phyloP scores from a whole-genome alignment of 2,888 invertebrate genomes.

The Hyalella azteca region DNA sequence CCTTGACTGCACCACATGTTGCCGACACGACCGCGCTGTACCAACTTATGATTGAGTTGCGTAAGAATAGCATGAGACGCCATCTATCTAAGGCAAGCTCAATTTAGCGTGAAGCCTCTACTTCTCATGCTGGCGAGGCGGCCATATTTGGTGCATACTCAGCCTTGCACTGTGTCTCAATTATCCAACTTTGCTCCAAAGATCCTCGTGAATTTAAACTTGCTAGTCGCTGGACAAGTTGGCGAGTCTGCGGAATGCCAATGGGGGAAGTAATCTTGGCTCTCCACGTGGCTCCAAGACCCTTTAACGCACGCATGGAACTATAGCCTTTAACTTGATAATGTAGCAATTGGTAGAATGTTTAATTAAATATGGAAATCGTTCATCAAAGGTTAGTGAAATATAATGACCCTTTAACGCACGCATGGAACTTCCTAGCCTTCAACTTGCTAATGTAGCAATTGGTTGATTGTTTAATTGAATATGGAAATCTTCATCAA shows the following conservation, averaged over 20 bases:
- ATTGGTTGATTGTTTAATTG: no score
- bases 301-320: no score
- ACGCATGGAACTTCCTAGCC: no score
- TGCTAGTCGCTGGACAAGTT: background rate
- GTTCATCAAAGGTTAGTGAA: no score
- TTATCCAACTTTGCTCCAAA: slow-evolving; percentile 34
- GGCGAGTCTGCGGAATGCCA: slow-evolving; percentile 15
- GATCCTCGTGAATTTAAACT: slow-evolving; percentile 24
- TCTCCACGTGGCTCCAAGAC: background rate
- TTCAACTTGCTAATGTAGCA: no score
- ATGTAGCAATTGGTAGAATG: no score
- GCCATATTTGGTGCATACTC: slow-evolving; percentile 21
- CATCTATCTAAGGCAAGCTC: background rate
- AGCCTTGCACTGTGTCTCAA: slow-evolving; percentile 22
- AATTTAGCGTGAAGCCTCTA: slow-evolving; percentile 27
- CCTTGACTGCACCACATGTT: no score
- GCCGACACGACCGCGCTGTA: no score
- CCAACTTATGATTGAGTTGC: slow-evolving; percentile 24
- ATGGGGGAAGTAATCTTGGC: background rate
- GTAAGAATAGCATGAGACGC: background rate
- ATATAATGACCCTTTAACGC: no score
- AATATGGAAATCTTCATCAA: no score
- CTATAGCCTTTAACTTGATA: no score
- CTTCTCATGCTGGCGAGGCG: slow-evolving; percentile 15
- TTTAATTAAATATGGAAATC: no score